Evolutionary conservation across 2,888 invertebrate genomes (phyloP), one percentile per base, ranked within the genome.

Genomic region (Phyllotreta cruciferae): DNA sequence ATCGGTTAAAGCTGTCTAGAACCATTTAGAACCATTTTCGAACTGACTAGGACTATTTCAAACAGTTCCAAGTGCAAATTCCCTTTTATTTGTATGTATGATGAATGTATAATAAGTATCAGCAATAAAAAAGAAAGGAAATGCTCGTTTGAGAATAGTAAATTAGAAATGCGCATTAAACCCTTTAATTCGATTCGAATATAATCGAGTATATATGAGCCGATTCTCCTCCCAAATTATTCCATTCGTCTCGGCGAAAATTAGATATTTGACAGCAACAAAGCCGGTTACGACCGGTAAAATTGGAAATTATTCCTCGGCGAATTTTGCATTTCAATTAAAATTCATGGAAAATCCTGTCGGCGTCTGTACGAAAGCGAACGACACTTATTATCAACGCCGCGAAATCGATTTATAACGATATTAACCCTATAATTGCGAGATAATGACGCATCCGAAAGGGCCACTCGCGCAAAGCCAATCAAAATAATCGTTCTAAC

Each of bases 311-410:
- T 49, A 49, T 49, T 49, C 49, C 34, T 24, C 34, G 36, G 10
- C 49, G 49, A 49, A 49, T 49, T 49, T 49, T 35, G 49, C 49
- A 49, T 49, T n/a, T 10, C 49, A 49, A 49, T 49, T 49, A 49
- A 49, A 49, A 49, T 49, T 49, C 49, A 49, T 49, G 49, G 14
- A 49, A 49, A 49, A n/a, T n/a, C 14, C 36, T n/a, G 36, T 35
- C 35, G 36, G 34, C 49, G 9, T 49, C 10, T 35, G 35, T 49
- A 36, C 10, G 35, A 34, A 49, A 49, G 14, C 49, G 49, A 49
- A 49, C 49, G 36, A 49, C 49, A 49, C 49, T 35, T 49, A 49
- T 49, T 13, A 24, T 35, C 49, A 49, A 10, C 6, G 49, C 49
- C 36, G 24, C 24, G 35, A 35, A 49, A 49, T 49, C 49, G 49